Evolutionary conservation across 2,888 invertebrate genomes (phyloP), one percentile per base, ranked within the genome.

Genomic region (Fragum fragum): DNA sequence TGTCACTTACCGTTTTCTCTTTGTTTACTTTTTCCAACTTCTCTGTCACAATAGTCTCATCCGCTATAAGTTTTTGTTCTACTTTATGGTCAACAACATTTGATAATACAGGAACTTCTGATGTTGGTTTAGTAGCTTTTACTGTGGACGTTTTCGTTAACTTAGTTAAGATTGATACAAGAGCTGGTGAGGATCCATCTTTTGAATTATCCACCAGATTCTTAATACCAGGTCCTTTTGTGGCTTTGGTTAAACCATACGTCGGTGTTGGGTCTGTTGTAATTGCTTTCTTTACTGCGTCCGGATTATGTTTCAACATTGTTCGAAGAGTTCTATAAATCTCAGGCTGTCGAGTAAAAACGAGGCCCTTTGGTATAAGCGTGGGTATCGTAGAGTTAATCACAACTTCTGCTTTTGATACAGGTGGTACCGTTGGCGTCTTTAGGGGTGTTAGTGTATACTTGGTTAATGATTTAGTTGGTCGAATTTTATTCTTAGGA

Each of bases 251-350:
- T 1, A 28, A 29, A 7, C 28, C 29, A 16, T 61, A 1, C 7
- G n/a, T 26, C 14, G 71, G 39, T 18, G 74, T 71, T 7, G 55
- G 63, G 16, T 53, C 66, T n/a, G 59, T 47, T 1, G 47, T 18
- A 28, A 79, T 52, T 18, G 63, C 74, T 23, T 79, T 63, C 0
- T 70, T 55, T 14, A 79, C 18, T 14, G 79, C 74, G n/a, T 59
- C 36, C n/a, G 79, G 79, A 21, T 79, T 74, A 29, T 79, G 79
- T 23, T 74, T 70, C 5, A 79, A 71, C 14, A 79, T 74, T 16
- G 79, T 79, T 55, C 55, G 36, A 9, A 79, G 70, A 14, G 79
- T 79, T 55, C 73, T 69, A 47, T 79, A 79, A n/a, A 79, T 63
- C 39, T 79, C 79, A 55, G 79, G 74, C 52, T 71, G 70, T 21